Evolutionary conservation across 35 echinoderm and acorn worm species (phyloP).

Genomic region (Lytechinus variegatus): DNA sequence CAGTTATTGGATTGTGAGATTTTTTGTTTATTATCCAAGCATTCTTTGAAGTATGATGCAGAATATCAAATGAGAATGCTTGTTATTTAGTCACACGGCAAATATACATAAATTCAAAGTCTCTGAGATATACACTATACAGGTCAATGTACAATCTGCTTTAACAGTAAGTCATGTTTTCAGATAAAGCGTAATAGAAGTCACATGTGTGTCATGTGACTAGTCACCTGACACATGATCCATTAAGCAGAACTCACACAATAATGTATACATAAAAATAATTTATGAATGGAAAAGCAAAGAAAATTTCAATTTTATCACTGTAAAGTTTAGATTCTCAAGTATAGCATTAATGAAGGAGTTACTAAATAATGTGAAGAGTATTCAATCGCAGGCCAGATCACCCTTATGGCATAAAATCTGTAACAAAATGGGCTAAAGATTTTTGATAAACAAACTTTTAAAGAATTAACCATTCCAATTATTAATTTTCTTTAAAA

Average conservation of each 20-base stretch:
- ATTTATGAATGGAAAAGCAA: not conserved
- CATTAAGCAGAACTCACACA: not conserved
- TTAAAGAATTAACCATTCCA: not conserved
- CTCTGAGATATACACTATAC: not conserved
- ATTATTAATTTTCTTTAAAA: not conserved
- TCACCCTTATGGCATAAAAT: too few relatives aligned
- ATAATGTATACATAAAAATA: not conserved
- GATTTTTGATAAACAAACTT: not conserved
- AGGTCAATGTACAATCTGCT: not conserved
- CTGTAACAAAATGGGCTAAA: too few relatives aligned
- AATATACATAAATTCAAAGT: not conserved
- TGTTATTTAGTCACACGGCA: not conserved
- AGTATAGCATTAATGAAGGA: too few relatives aligned
- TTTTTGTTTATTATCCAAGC: not conserved
- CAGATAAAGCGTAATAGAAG: not conserved
- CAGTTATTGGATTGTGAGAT: not conserved
- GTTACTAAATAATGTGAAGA: too few relatives aligned
- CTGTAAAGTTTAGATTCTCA: not conserved
- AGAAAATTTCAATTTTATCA: not conserved
- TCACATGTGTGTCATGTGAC: not conserved
- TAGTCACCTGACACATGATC: not conserved
- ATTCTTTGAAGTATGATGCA: constrained; percentile 19
- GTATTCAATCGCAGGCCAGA: too few relatives aligned
- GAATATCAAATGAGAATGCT: not conserved
- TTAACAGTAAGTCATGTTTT: not conserved